Evolutionary conservation across 2,797 vertebrate species (phyloP).

Genomic region (Diplodus sargus): DNA sequence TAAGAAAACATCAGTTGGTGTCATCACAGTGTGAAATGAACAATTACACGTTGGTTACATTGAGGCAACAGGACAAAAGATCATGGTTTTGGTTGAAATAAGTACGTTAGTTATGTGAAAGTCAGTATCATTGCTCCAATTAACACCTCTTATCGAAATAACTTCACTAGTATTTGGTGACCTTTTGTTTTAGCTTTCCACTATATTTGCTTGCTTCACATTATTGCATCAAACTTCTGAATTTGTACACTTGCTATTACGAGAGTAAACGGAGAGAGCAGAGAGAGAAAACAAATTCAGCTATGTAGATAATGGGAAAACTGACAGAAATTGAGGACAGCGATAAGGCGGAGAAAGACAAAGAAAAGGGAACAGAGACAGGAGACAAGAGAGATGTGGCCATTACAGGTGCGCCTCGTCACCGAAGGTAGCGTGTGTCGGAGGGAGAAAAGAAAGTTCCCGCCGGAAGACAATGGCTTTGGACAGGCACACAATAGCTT

Average conservation of each 20-base stretch:
- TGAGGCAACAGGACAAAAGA: not conserved
- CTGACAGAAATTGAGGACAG: slow-evolving; percentile 52
- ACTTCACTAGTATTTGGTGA: not conserved
- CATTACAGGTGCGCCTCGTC: slow-evolving; percentile 87
- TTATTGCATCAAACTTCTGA: slow-evolving; percentile 1
- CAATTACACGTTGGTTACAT: not conserved
- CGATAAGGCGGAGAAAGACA: slow-evolving; percentile 47
- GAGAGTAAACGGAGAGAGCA: slow-evolving; percentile 35
- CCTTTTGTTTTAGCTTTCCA: not conserved
- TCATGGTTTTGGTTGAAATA: no score
- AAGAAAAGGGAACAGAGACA: slow-evolving; percentile 40
- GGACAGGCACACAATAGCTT: slow-evolving; percentile 90
- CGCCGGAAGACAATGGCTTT: slow-evolving; percentile 84
- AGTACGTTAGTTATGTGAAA: no score
- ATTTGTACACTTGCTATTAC: slow-evolving; percentile 13
- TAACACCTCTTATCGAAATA: not conserved
- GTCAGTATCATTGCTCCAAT: not conserved
- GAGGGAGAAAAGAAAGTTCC: slow-evolving; percentile 76
- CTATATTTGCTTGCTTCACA: not conserved
- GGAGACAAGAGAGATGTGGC: slow-evolving; percentile 72
- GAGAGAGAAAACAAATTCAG: slow-evolving; percentile 47
- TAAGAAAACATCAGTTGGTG: not conserved
- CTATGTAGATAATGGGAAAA: slow-evolving; percentile 48
- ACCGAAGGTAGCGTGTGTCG: slow-evolving; percentile 70
- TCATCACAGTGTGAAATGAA: slow-evolving; percentile 6